These are phyloP conservation scores for Folsomia candida DNA, from an alignment of 2,888 invertebrate species.

Conservation along the genomic window DNA sequence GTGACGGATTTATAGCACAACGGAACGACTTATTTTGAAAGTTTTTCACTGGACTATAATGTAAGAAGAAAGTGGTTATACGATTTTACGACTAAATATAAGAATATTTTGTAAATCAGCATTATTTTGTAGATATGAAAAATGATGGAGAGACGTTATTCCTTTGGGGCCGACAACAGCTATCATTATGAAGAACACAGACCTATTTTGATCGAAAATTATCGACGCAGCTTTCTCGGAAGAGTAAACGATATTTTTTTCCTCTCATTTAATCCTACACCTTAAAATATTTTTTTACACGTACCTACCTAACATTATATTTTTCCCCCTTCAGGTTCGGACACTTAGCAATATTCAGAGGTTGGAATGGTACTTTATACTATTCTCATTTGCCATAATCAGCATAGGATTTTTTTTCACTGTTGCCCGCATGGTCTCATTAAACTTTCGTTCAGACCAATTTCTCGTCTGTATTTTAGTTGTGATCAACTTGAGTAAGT, in stretches of 20 bases:
- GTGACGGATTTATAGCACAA: too few relatives aligned
- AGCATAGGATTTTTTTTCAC: conserved; percentile 32
- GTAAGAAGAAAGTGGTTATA: too few relatives aligned
- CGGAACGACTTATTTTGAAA: neutral
- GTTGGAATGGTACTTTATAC: conserved; percentile 42
- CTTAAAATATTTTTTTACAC: too few relatives aligned
- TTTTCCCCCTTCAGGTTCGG: conserved; percentile 40
- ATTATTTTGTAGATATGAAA: too few relatives aligned
- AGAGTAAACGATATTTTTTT: too few relatives aligned
- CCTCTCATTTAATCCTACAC: too few relatives aligned
- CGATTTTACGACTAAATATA: too few relatives aligned
- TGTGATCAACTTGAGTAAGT: conserved; percentile 39
- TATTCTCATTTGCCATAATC: conserved; percentile 25
- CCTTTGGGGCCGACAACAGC: neutral
- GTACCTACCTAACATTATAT: too few relatives aligned
- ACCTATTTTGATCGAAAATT: conserved; percentile 8
- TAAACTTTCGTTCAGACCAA: conserved; percentile 34
- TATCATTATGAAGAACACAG: conserved; percentile 27
- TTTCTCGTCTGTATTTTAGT: conserved; percentile 42
- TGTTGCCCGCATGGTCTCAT: conserved; percentile 32
- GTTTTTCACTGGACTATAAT: too few relatives aligned
- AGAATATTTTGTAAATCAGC: too few relatives aligned
- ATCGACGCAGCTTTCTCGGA: conserved; percentile 37
- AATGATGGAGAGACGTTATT: neutral
- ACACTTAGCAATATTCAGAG: conserved; percentile 30